Evolutionary conservation across 2,888 invertebrate genomes (phyloP), one percentile per base, ranked within the genome.

Genomic region (Stegana nigrithorax): DNA sequence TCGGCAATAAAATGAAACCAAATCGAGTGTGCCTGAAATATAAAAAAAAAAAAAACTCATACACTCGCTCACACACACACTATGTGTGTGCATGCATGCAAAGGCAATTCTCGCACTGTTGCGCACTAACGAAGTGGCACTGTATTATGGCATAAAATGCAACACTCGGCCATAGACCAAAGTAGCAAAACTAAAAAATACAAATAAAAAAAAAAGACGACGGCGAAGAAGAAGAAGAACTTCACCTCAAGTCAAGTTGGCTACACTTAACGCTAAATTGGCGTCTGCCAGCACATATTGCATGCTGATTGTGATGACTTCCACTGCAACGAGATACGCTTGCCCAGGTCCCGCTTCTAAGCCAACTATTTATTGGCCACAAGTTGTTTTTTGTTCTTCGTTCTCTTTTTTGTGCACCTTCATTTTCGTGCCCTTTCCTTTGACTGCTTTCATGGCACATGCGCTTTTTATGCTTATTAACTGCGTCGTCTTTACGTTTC

Each of bases 201-300:
- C n/a, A 47, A 47, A 25, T n/a, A n/a, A n/a, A 36, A 36, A n/a
- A n/a, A 36, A 4, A 36, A 36, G 2, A 23, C 23, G 45, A 47
- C 19, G 23, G 19, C 45, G 23, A 23, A 47, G 7, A 12, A 10
- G 12, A 23, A 17, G 19, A 32, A 36, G 19, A 27, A 27, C 14
- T 17, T 17, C 7, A 51, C 4, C 14, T 17, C 8, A 44, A 8
- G 36, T n/a, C 10, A 36, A 36, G 5, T 4, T 44, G 44, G 44
- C 17, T 8, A 25, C 60, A 60, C 69, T 66, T 72, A 71, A 70
- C 73, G 67, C 72, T 79, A 73, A 75, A 75, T 77, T 75, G 79
- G 72, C 69, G 79, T 53, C 53, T 53, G 67, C 61, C 70, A 36
- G 36, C 36, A 36, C 36, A 53, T 53, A 65, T 71, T 72, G 75